These are phyloP conservation scores for Lutraria lutraria DNA, from an alignment of 2,888 invertebrate species.

Conservation along the genomic window DNA sequence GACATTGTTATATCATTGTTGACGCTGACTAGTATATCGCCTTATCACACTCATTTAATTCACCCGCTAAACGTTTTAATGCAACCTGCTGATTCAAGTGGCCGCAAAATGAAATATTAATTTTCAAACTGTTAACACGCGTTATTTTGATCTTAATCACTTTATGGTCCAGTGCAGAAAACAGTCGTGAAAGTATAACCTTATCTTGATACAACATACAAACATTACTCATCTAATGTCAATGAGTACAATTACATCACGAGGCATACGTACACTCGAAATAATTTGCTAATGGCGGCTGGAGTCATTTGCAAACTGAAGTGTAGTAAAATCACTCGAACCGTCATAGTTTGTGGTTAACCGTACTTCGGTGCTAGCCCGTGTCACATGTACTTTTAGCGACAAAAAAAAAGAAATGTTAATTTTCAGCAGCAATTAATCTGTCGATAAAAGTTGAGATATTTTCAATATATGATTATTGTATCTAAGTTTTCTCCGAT, in stretches of 20 bases:
- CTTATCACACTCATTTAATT: no score
- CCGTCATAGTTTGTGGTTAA: constrained; percentile 4
- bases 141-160: neutral
- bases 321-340: constrained; percentile 9
- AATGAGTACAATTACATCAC: neutral
- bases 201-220: neutral
- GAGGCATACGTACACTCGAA: neutral
- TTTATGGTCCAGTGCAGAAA: neutral
- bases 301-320: constrained; percentile 1
- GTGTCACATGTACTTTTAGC: neutral
- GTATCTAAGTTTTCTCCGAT: no score
- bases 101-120: neutral
- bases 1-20: no score
- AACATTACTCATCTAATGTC: neutral
- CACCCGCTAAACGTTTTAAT: neutral
- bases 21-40: no score
- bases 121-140: neutral
- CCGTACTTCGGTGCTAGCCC: neutral
- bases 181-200: neutral
- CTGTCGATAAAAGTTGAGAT: neutral
- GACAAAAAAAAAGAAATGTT: neutral
- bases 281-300: neutral
- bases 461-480: neutral
- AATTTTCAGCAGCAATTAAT: neutral
- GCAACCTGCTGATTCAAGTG: neutral